phyloP scores from a whole-genome alignment of 2,888 invertebrate genomes.

The Achlya flavicornis region DNA sequence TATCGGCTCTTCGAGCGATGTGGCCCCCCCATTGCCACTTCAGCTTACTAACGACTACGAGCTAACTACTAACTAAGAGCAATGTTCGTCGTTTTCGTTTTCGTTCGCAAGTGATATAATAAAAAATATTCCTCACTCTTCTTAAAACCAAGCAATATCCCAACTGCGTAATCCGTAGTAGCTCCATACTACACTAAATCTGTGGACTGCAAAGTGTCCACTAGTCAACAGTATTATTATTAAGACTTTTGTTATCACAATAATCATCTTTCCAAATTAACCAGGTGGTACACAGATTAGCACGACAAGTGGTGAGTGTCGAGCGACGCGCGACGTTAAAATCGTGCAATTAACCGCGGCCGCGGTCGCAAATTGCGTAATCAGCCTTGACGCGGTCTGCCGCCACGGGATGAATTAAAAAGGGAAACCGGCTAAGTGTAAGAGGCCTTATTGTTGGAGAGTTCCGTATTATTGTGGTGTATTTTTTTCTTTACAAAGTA shows the following conservation, averaged over 20 bases:
- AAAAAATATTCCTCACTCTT: no score
- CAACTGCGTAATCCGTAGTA: no score
- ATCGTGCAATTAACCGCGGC: conserved; percentile 24
- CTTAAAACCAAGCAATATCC: no score
- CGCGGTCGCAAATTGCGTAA: conserved; percentile 22
- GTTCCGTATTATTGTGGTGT: not conserved
- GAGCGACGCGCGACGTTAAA: conserved; percentile 22
- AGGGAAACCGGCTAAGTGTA: conserved; percentile 12
- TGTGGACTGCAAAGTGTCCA: no score
- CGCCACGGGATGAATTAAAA: conserved; percentile 24
- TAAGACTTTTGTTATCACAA: not conserved
- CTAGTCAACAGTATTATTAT: not conserved
- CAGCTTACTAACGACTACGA: no score
- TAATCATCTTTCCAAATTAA: conserved; percentile 10
- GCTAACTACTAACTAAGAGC: no score
- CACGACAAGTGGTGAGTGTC: conserved; percentile 13
- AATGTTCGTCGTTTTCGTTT: no score
- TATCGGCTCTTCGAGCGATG: no score
- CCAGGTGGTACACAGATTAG: conserved; percentile 11
- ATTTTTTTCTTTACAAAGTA: no score
- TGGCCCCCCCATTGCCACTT: no score
- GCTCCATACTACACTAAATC: no score
- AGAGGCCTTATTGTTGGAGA: not conserved
- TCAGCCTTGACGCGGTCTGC: conserved; percentile 17
- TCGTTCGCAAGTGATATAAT: no score